Evolutionary conservation across 2,888 invertebrate species (phyloP), one percentile per base, ranked within the genome.

Genomic region (Cenopis cana): DNA sequence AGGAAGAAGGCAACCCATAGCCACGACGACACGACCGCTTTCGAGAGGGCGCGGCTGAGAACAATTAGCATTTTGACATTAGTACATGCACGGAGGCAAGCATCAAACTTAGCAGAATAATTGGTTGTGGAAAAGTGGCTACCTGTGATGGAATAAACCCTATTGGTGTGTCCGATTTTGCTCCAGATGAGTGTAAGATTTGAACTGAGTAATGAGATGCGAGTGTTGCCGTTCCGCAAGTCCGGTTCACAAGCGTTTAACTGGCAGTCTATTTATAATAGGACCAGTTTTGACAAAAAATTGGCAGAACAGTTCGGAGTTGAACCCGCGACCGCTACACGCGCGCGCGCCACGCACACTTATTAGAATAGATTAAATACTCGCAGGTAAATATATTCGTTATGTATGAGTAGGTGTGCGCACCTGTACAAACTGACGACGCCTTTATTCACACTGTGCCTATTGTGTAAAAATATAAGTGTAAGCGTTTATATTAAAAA

Each of bases 291-390:
- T 0, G 54, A 50, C 54, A 29, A 29, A 46, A 5, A 49, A 49
- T 36, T 18, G 18, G 4, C 57, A 41, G 11, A 57, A 20, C 54
- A 14, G 24, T 55, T n/a, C 14, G 24, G 24, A 54, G 38, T 54
- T 61, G 60, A 61, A 60, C 60, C 60, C 24, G 24, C 24, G 24
- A 24, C 24, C 24, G 2, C 24, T n/a, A n/a, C n/a, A n/a, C n/a
- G 2, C 4, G 24, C 24, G 24, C 24, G 24, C 24, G 24, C 24
- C 2, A 24, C 24, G 24, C 24, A 24, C 24, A 24, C 4, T 3
- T 24, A 4, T 24, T 24, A 24, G n/a, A n/a, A n/a, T n/a, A n/a
- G n/a, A n/a, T n/a, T 24, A 24, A 24, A 24, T 54, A 55, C 14
- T 54, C 12, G 20, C 24, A 24, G 24, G 20, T 54, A n/a, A n/a